Conservation (phyloP, 2,113 vertebrate species). For the Solea senegalensis region DNA sequence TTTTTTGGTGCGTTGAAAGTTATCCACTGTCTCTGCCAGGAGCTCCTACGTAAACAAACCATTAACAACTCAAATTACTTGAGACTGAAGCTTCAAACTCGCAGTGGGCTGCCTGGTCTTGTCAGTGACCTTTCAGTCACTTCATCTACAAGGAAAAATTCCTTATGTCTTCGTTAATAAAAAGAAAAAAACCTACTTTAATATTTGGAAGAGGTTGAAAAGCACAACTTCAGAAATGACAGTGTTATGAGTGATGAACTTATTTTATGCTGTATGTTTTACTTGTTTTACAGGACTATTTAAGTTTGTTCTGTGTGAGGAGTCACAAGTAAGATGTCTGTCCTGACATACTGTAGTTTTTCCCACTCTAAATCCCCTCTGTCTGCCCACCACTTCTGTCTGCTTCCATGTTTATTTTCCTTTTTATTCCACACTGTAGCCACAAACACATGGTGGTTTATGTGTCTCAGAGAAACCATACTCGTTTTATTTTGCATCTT, state of each 20-base stretch:
- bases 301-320: too few relatives aligned
- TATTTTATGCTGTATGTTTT: too few relatives aligned
- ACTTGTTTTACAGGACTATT: too few relatives aligned
- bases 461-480: constrained; percentile 34
- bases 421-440: constrained; percentile 18
- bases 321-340: too few relatives aligned
- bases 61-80: constrained; percentile 30
- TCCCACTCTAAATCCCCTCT: background rate
- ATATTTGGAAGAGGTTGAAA: too few relatives aligned
- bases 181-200: background rate
- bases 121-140: background rate
- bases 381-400: too few relatives aligned
- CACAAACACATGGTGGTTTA: constrained; percentile 22
- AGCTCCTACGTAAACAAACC: constrained; percentile 50
- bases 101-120: background rate
- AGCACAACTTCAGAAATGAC: too few relatives aligned
- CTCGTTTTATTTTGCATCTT: constrained; percentile 28
- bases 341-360: too few relatives aligned
- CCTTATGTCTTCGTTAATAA: background rate
- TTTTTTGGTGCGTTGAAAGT: constrained; percentile 7
- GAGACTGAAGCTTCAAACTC: constrained; percentile 12
- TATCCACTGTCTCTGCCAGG: constrained; percentile 3
- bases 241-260: too few relatives aligned
- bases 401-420: background rate
- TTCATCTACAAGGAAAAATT: background rate